Evolutionary conservation across 2,113 vertebrate species (phyloP), one percentile per base, ranked within the genome.

Genomic region (Pachyramphus minor): DNA sequence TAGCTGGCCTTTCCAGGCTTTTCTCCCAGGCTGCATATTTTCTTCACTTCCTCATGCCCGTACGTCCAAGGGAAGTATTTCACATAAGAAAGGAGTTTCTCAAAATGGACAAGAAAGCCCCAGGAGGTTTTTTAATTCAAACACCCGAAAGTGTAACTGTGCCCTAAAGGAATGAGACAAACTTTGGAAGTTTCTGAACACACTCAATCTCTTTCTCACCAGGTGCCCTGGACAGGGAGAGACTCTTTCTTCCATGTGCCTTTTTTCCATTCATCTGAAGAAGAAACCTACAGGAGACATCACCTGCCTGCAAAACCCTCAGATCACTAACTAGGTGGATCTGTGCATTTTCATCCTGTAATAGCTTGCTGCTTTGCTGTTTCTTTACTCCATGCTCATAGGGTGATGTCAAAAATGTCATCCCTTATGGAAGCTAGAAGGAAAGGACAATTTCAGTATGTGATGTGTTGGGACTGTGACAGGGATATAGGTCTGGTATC

Each of bases 41-140:
- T 89, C 68, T 89, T 24, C 9, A 30, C 5, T 87, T 83, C 52
- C 16, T 80, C 35, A 66, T 62, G 42, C 45, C 83, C 69, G 37
- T 64, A 74, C 3, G 30, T 80, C 56, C 47, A 71, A 74, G 47
- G 30, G 22, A 89, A 35, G 56, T 22, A 18, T 89, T 92, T 75
- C 87, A 89, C 37, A 53, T 53, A 71, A 87, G 47, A 94, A 93
- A 82, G 12, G 23, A 62, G 21, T 60, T 86, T 95, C 90, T 90
- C 76, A 81, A 68, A 88, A 90, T 49, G 76, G 88, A 49, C 52
- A 84, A 92, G 83, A 58, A 92, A 95, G 31, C 90, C 68, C 42
- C 79, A 89, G 92, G 95, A 62, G 83, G 64, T 52, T 84, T 53
- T 93, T 92, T 92, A 96, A 92, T 94, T 97, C 80, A 94, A 94